phyloP scores from a whole-genome alignment of 2,113 vertebrate species.

The Dasyprocta punctata region DNA sequence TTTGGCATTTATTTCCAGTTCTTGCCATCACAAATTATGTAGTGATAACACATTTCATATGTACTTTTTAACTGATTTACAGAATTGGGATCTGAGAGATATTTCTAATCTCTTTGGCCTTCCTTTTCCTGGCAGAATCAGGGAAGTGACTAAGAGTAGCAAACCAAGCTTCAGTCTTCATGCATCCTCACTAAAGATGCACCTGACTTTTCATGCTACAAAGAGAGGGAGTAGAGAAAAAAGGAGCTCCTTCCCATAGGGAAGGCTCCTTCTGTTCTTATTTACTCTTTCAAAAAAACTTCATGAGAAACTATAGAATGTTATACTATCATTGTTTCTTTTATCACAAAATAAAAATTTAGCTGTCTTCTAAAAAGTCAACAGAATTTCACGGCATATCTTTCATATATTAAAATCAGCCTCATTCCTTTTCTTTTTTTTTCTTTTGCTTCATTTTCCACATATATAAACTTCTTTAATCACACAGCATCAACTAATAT shows the following conservation, averaged over 20 bases:
- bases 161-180: not conserved
- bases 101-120: not conserved
- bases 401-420: not conserved
- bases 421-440: not conserved
- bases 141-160: not conserved
- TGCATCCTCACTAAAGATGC: not conserved
- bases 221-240: not conserved
- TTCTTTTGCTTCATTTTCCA: not conserved
- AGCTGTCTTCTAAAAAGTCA: not conserved
- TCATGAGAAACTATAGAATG: not conserved
- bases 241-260: not conserved
- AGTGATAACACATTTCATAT: not conserved
- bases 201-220: not conserved
- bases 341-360: not conserved
- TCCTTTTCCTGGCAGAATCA: not conserved
- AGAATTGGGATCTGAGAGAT: not conserved
- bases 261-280: not conserved
- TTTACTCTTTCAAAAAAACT: not conserved
- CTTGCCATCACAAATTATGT: not conserved
- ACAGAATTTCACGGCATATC: not conserved
- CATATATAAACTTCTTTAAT: not conserved
- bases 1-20: not conserved
- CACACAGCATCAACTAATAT: accelerated
- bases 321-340: not conserved
- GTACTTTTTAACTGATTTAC: not conserved